Conservation (phyloP, 2,797 vertebrate genomes). For the Xiphorhynchus erythropygius region DNA sequence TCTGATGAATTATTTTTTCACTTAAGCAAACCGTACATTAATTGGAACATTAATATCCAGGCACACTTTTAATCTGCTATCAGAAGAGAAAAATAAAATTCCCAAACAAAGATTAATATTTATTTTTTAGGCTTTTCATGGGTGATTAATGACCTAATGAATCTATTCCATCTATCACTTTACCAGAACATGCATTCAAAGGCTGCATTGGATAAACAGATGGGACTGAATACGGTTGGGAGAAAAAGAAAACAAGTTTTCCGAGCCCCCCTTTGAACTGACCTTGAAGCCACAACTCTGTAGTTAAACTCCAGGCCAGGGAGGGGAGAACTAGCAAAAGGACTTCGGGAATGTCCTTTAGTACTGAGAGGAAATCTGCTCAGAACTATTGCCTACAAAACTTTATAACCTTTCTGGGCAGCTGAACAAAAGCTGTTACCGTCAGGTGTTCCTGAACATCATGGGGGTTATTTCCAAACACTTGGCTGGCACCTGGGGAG, state of each 20-base stretch:
- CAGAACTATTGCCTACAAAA: background rate
- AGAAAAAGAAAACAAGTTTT: background rate
- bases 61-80: slow-evolving; percentile 36
- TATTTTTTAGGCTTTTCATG: background rate
- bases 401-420: background rate
- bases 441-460: background rate
- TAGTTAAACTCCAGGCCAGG: background rate
- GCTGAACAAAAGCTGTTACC: slow-evolving; percentile 8
- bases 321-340: background rate
- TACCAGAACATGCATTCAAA: background rate
- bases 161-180: background rate
- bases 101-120: slow-evolving; percentile 7
- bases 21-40: slow-evolving; percentile 58
- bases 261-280: background rate
- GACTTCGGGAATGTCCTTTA: background rate
- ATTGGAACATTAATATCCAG: slow-evolving; percentile 65
- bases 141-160: background rate
- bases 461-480: slow-evolving; percentile 37
- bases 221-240: background rate
- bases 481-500: background rate
- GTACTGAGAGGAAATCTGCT: background rate
- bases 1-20: slow-evolving; percentile 49
- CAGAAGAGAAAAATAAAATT: slow-evolving; percentile 64
- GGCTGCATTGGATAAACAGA: background rate
- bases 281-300: background rate